Evolutionary conservation across 2,797 vertebrate species (phyloP).

Genomic region (Falco biarmicus): DNA sequence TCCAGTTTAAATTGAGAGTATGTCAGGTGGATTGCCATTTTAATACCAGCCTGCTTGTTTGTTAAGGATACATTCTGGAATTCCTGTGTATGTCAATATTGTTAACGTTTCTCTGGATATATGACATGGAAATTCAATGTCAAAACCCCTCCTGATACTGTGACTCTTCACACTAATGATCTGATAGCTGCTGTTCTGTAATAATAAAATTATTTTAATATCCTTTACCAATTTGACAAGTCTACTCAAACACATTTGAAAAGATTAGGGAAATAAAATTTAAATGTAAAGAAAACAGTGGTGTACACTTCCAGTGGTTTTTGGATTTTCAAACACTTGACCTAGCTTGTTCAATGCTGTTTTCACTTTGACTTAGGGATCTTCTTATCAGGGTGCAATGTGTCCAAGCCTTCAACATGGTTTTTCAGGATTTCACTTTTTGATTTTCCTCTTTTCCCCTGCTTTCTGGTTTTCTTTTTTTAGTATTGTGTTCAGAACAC

Average conservation of each 20-base stretch:
- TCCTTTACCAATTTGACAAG: background rate
- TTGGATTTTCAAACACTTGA: background rate
- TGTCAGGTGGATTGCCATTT: background rate
- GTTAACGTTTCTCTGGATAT: background rate
- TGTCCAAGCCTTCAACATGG: background rate
- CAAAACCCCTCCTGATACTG: background rate
- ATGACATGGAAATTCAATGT: background rate
- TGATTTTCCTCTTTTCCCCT: background rate
- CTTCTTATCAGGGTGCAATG: background rate
- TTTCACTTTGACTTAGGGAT: background rate
- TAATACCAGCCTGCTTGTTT: background rate
- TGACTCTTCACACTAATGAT: background rate
- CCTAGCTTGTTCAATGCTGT: background rate
- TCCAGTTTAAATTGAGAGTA: background rate
- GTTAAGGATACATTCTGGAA: background rate
- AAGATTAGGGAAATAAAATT: background rate
- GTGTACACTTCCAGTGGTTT: background rate
- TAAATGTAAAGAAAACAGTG: background rate
- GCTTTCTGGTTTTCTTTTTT: background rate
- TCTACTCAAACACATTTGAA: background rate
- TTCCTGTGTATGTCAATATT: background rate
- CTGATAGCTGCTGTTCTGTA: background rate
- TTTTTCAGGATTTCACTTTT: background rate
- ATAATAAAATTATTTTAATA: background rate
- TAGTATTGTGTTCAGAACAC: background rate